These are phyloP conservation scores for Myopa testacea DNA, from an alignment of 2,888 invertebrate species.

Conservation along the genomic window DNA sequence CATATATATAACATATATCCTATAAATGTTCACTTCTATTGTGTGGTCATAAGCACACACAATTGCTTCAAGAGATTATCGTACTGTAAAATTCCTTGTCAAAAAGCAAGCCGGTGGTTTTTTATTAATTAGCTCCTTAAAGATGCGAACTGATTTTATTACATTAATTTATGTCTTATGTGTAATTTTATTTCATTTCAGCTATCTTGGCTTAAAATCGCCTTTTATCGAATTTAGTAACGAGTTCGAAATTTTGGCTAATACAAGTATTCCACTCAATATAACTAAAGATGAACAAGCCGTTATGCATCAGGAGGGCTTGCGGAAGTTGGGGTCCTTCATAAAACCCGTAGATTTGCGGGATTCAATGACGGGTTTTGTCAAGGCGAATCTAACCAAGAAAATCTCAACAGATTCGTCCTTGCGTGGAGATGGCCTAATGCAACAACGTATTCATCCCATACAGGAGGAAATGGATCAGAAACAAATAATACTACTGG, in stretches of 20 bases:
- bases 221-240: constrained; percentile 67
- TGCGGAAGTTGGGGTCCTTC: constrained; percentile 65
- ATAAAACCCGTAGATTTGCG: constrained; percentile 67
- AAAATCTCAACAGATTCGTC: constrained; percentile 53
- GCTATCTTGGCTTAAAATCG: constrained; percentile 66
- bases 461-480: constrained; percentile 67
- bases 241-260: constrained; percentile 64
- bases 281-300: constrained; percentile 67
- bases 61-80: no score
- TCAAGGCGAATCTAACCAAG: constrained; percentile 65
- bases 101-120: no score
- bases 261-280: constrained; percentile 66
- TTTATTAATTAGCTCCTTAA: no score
- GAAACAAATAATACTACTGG: constrained; percentile 66
- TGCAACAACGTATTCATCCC: constrained; percentile 59
- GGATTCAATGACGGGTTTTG: constrained; percentile 65
- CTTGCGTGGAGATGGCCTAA: constrained; percentile 49
- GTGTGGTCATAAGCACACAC: no score
- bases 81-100: no score
- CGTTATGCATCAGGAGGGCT: constrained; percentile 66
- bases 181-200: constrained; percentile 46
- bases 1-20: no score
- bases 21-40: no score
- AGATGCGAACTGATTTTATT: no score
- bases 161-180: no score